These are phyloP conservation scores for Alitta virens DNA, from an alignment of 2,888 invertebrate genomes.

Conservation along the genomic window DNA sequence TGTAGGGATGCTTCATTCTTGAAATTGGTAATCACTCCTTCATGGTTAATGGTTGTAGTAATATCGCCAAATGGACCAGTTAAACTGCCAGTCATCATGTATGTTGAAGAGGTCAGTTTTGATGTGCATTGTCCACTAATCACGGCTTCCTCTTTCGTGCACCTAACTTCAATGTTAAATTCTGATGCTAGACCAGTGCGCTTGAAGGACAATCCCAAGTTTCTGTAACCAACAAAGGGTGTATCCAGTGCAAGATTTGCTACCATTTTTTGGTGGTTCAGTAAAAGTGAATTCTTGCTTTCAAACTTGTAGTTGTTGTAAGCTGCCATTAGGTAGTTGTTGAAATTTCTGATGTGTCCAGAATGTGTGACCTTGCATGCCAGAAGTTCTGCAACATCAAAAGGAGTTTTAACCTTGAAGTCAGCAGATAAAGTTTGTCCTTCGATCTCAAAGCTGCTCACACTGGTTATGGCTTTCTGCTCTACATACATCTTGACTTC, in stretches of 20 bases:
- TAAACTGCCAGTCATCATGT: too few relatives aligned
- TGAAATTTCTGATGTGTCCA: neutral
- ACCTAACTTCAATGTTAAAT: too few relatives aligned
- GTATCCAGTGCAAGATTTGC: neutral
- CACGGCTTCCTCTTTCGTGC: too few relatives aligned
- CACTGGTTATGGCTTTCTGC: too few relatives aligned
- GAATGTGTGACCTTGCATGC: neutral
- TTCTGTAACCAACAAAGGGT: neutral
- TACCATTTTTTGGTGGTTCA: neutral
- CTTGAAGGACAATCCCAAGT: neutral
- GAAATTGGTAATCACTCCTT: constrained; percentile 13
- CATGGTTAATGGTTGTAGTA: constrained; percentile 6
- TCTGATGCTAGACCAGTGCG: neutral
- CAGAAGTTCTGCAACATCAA: too few relatives aligned
- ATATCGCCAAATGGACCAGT: too few relatives aligned
- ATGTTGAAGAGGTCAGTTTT: too few relatives aligned
- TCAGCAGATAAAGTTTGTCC: neutral
- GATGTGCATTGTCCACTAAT: too few relatives aligned
- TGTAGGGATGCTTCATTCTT: constrained; percentile 13
- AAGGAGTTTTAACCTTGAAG: neutral
- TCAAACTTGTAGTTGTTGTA: neutral
- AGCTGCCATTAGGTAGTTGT: neutral
- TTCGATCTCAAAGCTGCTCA: too few relatives aligned
- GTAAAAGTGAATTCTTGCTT: neutral
- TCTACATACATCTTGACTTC: neutral